A percentile compares a stretch with the other conserved stretches of the same genome.
phyloP scores from a whole-genome alignment of 64 coral and sea anemone genomes.

The Pocillopora damicornis region DNA sequence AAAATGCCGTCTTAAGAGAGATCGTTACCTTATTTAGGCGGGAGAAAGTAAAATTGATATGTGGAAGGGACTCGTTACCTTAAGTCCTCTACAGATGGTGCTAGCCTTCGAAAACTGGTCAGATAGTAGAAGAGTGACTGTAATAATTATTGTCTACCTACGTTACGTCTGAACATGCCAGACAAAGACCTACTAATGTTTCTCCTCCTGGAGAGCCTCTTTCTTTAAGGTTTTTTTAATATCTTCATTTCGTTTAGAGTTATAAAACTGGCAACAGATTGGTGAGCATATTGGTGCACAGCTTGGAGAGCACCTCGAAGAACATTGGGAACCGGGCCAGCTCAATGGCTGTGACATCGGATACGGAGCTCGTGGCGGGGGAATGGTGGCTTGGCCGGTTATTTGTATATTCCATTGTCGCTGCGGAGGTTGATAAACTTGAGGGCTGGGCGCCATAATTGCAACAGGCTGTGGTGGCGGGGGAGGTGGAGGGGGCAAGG shows the following conservation, averaged over 20 bases:
- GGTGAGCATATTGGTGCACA: conserved; percentile 37
- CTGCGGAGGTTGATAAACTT: background rate
- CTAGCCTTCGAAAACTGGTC: too few relatives aligned
- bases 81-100: too few relatives aligned
- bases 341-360: background rate
- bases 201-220: conserved; percentile 4
- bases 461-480: background rate
- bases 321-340: conserved; percentile 16
- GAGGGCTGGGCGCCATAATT: background rate
- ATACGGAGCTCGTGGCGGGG: background rate
- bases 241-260: background rate
- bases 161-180: too few relatives aligned
- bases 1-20: too few relatives aligned
- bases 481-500: background rate
- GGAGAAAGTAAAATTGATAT: too few relatives aligned
- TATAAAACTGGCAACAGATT: conserved; percentile 16
- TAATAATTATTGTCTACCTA: too few relatives aligned
- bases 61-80: too few relatives aligned
- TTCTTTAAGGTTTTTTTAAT: background rate
- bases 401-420: background rate
- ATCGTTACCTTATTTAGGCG: too few relatives aligned
- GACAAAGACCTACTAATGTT: background rate
- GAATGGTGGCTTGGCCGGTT: background rate
- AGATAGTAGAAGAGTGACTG: too few relatives aligned
- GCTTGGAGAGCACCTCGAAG: background rate